Base-by-base conservation (phyloP, 2,797 vertebrate species). In the Microcaecilia unicolor region DNA sequence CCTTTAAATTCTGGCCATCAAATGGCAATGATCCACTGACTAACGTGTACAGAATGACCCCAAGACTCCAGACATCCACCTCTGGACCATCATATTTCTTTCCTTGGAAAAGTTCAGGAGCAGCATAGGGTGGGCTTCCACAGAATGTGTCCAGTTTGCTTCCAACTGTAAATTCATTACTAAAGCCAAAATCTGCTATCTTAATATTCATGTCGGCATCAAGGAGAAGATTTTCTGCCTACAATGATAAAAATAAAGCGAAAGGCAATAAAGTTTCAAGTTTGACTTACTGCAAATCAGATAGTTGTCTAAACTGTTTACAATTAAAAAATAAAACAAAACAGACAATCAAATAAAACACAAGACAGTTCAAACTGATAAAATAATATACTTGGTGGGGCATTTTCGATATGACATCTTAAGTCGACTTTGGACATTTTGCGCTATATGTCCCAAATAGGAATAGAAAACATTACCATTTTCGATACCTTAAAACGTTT, bases 121-220 rank as follows among this genome's bases (percentile, higher is more conserved):
- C 92, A 0, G 92, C 92, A 1, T 94, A 95, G 3, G 92, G 92
- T 0, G 92, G 92, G 41, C 90, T 93, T 15, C 92, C 91, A 35
- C 92, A 95, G 74, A 94, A 95, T 0, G 92, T 95, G 82, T 95
- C 92, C 76, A 95, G 52, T 70, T 95, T 95, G 43, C 79, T 92
- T 48, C 91, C 90, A 2, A 91, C 61, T 2, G 86, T 94, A 76
- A 95, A 95, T 67, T 95, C 90, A 1, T 95, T 95, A 55, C 91
- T 95, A 80, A 95, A 93, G 48, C 91, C 91, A 54, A 95, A 93
- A 76, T 93, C 91, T 15, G 91, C 91, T 22, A 95, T 93, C 79
- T 95, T 95, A 48, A 95, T 93, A 72, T 95, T 93, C 92, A 95
- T 95, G 46, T 93, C 90, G 16, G 84, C 85, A 58, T 94, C 91